Conservation (phyloP, 2,113 vertebrate species). For the Myrmecophaga tridactyla region DNA sequence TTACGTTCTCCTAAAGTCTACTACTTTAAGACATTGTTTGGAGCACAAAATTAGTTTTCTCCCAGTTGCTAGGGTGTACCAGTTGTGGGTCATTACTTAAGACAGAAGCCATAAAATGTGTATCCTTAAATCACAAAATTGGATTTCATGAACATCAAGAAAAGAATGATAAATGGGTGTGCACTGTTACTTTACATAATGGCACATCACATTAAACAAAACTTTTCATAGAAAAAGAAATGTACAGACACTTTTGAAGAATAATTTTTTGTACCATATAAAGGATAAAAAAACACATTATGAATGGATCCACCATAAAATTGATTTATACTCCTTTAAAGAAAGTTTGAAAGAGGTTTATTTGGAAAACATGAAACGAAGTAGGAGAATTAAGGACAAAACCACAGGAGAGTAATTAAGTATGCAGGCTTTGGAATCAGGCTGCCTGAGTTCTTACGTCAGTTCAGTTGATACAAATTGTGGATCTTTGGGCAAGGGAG, state of each 20-base stretch:
- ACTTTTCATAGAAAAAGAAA: neutral
- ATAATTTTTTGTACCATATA: neutral
- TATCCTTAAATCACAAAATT: neutral
- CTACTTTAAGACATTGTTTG: neutral
- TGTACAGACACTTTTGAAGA: neutral
- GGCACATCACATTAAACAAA: neutral
- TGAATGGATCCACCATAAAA: neutral
- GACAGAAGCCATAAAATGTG: neutral
- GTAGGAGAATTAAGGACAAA: neutral
- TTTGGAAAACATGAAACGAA: neutral
- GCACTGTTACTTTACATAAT: neutral
- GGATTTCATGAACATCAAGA: neutral
- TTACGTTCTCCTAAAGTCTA: neutral
- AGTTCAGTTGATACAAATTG: neutral
- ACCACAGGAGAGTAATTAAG: neutral
- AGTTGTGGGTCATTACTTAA: neutral
- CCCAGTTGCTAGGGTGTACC: neutral
- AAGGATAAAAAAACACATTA: neutral
- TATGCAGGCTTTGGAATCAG: neutral
- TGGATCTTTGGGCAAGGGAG: neutral
- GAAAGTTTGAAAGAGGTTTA: neutral
- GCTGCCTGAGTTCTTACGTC: too few species aligned
- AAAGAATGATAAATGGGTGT: neutral
- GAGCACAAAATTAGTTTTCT: neutral
- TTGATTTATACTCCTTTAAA: neutral